Evolutionary conservation across 2,113 vertebrate species (phyloP).

Genomic region (Glaucomys volans): DNA sequence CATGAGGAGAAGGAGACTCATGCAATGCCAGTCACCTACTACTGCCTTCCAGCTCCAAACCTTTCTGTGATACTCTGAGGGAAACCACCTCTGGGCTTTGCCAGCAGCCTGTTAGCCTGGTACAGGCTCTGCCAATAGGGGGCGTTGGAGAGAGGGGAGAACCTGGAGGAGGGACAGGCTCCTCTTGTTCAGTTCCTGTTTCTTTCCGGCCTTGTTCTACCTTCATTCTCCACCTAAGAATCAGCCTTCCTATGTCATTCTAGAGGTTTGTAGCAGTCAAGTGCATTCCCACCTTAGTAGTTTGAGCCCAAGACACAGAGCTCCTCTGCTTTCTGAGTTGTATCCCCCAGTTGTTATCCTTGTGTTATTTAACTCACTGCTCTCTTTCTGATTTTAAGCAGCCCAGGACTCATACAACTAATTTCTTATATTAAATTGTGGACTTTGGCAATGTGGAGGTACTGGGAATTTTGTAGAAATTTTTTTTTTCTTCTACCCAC

Average conservation of each 20-base stretch:
- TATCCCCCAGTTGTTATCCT: background rate
- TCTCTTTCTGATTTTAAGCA: background rate
- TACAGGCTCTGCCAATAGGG: background rate
- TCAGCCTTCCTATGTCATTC: background rate
- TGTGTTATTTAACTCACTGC: background rate
- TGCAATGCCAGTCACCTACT: background rate
- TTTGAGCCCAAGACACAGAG: background rate
- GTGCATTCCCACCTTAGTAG: fast-evolving
- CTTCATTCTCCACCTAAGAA: background rate
- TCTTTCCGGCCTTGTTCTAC: background rate
- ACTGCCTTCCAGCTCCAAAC: background rate
- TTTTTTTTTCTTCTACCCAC: background rate
- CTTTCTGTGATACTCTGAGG: background rate
- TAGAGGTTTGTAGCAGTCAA: background rate
- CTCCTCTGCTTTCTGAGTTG: background rate
- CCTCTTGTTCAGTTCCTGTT: background rate
- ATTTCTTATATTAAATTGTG: background rate
- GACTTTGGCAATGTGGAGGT: background rate
- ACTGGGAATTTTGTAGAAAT: background rate
- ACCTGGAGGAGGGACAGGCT: background rate
- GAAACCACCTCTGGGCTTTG: background rate
- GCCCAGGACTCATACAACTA: background rate
- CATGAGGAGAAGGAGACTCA: background rate
- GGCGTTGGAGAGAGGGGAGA: background rate
- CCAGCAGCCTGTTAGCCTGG: no score